Evolutionary conservation across 2,113 vertebrate species (phyloP), one percentile per base, ranked within the genome.

Genomic region (Aviceda subcristata): DNA sequence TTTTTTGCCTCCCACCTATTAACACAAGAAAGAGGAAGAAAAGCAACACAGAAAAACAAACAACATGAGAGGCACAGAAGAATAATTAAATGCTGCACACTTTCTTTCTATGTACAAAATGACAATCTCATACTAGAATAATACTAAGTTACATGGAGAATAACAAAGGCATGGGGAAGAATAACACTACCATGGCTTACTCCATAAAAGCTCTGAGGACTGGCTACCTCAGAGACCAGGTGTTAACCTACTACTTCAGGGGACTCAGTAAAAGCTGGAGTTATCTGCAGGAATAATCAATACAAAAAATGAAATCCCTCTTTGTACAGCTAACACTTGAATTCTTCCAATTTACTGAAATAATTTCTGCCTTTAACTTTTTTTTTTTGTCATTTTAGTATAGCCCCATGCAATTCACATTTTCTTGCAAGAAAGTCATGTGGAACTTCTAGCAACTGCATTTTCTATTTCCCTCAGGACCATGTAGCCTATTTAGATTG

Each of bases 401-500:
- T 10, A 90, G 39, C 22, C 17, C 15, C 24, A 57, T 34, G 23
- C 32, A 91, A 85, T 80, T 82, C 34, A 92, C 36, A 73, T 67
- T 85, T 78, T 85, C 77, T 48, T 50, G 20, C 60, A 66, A 38
- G 39, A 43, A 90, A 86, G 74, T 38, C 3, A 41, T 20, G 0
- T 30, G 11, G 39, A 97, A 93, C 60, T 96, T 89, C 8, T 6
- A 94, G 46, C 46, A 92, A 83, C 72, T 64, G 57, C 39, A 48
- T 86, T 60, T 91, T 75, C 46, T 62, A 34, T 38, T n/a, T 94
- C 96, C 80, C 95, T 74, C 20, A 43, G 83, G 94, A 63, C 48
- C 30, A 74, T 23, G 71, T 79, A 94, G 68, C 90, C 92, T 94
- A 94, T 92, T 95, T 93, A 92, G 72, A 92, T 75, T 34, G 51